These are phyloP conservation scores for Pao palembangensis DNA, from an alignment of 2,113 vertebrate genomes.

Conservation along the genomic window DNA sequence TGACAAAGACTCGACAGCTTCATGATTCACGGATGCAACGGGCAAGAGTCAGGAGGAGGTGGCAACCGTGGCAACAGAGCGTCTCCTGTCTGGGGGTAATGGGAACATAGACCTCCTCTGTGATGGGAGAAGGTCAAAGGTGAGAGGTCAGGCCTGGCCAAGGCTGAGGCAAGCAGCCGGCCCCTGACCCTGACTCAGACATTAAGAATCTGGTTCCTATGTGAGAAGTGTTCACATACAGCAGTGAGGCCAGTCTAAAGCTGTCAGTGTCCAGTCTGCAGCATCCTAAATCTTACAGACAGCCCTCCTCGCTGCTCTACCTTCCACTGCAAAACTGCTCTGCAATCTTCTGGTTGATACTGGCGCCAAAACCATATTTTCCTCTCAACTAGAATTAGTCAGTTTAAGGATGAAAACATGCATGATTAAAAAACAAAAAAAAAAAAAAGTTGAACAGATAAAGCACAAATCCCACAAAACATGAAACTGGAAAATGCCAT, in stretches of 20 bases:
- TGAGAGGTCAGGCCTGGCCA: conserved; percentile 40
- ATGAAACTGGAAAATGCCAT: too few species aligned
- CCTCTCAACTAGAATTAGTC: too few species aligned
- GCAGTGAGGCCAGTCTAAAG: conserved; percentile 33
- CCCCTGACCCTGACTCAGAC: conserved; percentile 48
- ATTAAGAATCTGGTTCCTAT: conserved; percentile 59
- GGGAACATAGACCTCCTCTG: conserved; percentile 49
- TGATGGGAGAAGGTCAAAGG: conserved; percentile 29
- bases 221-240: conserved; percentile 56
- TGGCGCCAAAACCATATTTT: too few species aligned
- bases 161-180: conserved; percentile 43
- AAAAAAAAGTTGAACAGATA: too few species aligned
- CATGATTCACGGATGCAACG: conserved; percentile 4
- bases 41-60: not conserved
- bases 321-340: too few species aligned
- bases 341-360: too few species aligned
- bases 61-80: conserved; percentile 36
- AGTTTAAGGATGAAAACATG: too few species aligned
- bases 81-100: conserved; percentile 42
- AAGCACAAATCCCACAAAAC: too few species aligned
- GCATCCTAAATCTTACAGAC: not conserved
- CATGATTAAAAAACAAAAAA: too few species aligned
- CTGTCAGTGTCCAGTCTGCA: not conserved
- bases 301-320: not conserved
- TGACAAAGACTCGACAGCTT: not conserved